Base-by-base conservation (phyloP, 92 coral and sea anemone species). In the Paragorgia papillata region DNA sequence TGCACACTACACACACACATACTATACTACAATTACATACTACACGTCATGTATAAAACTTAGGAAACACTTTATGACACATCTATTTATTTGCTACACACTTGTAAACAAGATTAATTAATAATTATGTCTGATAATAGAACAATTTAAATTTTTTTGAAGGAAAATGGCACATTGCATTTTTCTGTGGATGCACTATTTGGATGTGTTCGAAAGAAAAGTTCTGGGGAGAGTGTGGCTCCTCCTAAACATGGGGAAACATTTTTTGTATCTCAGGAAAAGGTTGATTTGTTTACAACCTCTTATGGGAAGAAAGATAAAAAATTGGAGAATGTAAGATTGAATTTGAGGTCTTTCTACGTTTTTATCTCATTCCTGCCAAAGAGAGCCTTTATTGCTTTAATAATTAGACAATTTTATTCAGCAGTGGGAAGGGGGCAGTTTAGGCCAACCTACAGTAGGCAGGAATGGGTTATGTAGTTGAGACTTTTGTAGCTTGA, bases 181-280 rank as follows among this genome's bases (percentile, higher is more conserved):
- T 32, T 79, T 41, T 69, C 75, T 9, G 48, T 58, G 1, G 80
- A 70, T 82, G 85, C 85, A 9, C 57, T 82, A 57, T 71, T 82
- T 73, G 85, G 80, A 5, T 82, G 85, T 62, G 85, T 82, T 19
- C 44, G 85, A 46, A 82, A 82, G 46, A 55, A 46, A 39, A 82
- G 85, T 73, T 68, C 81, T 7, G 85, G 85, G 7, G 67, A 60
- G 18, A 73, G 85, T 63, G 59, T 53, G 28, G 66, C 64, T 21
- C 73, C 51, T 15, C 62, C 73, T 3, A 83, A 83, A 20, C 68
- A 83, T 74, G 82, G 82, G 19, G 87, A 83, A 61, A 57, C 59
- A 7, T 41, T 83, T 39, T 83, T 83, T 49, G 54, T 83, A 18
- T 27, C 58, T 17, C 87, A 83, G 41, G 82, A 46, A 21, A 83